Evolutionary conservation across 2,888 invertebrate genomes (phyloP), one percentile per base, ranked within the genome.

Genomic region (Diaperis boleti): DNA sequence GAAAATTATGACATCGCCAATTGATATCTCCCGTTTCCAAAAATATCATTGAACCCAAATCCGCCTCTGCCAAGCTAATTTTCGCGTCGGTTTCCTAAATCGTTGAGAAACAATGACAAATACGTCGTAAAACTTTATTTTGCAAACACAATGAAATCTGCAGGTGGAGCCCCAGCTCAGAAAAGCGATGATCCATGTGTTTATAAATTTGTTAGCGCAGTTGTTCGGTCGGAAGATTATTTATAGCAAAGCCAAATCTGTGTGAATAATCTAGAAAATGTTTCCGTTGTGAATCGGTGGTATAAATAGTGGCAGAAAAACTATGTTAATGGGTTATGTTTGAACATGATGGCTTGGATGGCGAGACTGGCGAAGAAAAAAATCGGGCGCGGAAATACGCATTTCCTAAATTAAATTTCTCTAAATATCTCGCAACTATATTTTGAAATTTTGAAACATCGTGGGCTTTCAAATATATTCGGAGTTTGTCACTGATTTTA

Each of bases 361-460:
- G 5, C 11, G 8, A 35, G n/a, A n/a, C n/a, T n/a, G n/a, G n/a
- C n/a, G n/a, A n/a, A n/a, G n/a, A n/a, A 22, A 6, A 22, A 22
- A 22, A 22, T 22, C 11, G 33, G 11, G 5, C 13, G 33, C 33
- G 33, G 26, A 17, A 22, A 49, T 35, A 13, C 50, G 20, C 35
- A 50, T 33, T 35, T 15, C 50, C 20, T 13, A 50, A 50, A 50
- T 35, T 50, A 50, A 45, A 45, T 26, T 45, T 45, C 45, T 45
- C 13, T n/a, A 45, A 45, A 45, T 45, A 45, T 18, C 26, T 29
- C 26, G n/a, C 13, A n/a, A 35, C 31, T 33, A 31, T 29, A 33
- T 50, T 47, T 35, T 50, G 49, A 8, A 35, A 5, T 8, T 35
- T 11, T 47, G 49, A 50, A 35, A 35, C 49, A 50, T 35, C 35